A percentile compares a stretch with the other conserved stretches of the same genome.
phyloP scores from a whole-genome alignment of 1,140 invertebrate genomes.

The Rhagoletis zephyria region DNA sequence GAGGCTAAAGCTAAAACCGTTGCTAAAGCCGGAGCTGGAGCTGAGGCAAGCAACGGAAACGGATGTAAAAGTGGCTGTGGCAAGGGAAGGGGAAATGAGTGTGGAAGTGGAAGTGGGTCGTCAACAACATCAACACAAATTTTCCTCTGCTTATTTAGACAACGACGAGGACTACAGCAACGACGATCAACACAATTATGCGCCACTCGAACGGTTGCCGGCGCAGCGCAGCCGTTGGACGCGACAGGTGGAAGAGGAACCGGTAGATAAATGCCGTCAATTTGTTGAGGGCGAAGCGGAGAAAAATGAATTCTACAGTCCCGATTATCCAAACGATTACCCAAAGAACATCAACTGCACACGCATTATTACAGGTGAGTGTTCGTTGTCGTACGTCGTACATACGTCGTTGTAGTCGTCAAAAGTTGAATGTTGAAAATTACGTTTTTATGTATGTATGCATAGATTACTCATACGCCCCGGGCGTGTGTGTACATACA shows the following conservation, averaged over 20 bases:
- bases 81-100: neutral
- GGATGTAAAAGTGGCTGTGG: slow-evolving; percentile 14
- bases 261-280: slow-evolving; percentile 69
- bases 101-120: slow-evolving; percentile 34
- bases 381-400: no score
- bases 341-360: slow-evolving; percentile 82
- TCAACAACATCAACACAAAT: slow-evolving; percentile 45
- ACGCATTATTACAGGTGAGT: slow-evolving; percentile 80
- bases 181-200: neutral
- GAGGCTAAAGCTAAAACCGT: no score
- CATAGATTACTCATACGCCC: slow-evolving; percentile 24
- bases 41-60: slow-evolving; percentile 2
- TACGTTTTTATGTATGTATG: neutral
- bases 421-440: slow-evolving; percentile 23
- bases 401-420: neutral
- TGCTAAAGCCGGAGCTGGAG: neutral
- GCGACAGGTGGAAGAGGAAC: slow-evolving; percentile 61
- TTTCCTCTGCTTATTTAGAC: slow-evolving; percentile 17
- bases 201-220: neutral
- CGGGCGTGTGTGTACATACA: neutral
- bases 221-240: slow-evolving; percentile 31
- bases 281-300: slow-evolving; percentile 76
- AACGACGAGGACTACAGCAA: slow-evolving; percentile 46
- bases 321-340: slow-evolving; percentile 82
- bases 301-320: slow-evolving; percentile 82